Base-by-base conservation (phyloP, 2,888 invertebrate species). In the Campopleginae sp. region DNA sequence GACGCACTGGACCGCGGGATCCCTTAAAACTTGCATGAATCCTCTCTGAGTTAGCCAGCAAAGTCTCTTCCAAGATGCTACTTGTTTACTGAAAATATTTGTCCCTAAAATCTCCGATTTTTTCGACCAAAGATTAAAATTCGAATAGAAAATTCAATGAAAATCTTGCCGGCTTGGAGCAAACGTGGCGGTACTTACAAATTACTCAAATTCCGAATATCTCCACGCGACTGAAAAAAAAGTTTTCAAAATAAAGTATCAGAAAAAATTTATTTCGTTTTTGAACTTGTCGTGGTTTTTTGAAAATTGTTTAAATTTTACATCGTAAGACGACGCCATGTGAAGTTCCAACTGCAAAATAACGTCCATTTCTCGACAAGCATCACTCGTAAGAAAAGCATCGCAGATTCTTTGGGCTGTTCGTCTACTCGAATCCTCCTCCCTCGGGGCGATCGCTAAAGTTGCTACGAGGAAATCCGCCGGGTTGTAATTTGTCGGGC, bases 401-500 rank as follows among this genome's bases (percentile, higher is more conserved):
- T 98, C 97, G 91, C 97, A 97, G 83, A 98, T 95, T 90, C 95
- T 96, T 91, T 96, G 96, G 27, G 97, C 96, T 0, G 96, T 95
- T 84, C 95, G 95, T 80, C 96, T 95, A 8, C 97, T 97, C 0
- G 96, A 96, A 14, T 95, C 95, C 91, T 98, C 98, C 1, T 96
- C 95, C 5, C 97, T 97, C 0, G 98, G 97, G 31, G 96, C 96
- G 0, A 97, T 95, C 0, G 98, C 98, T 87, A 98, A 93, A 0
- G 97, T 96, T 88, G 97, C 96, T 87, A 99, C 97, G 90, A 98
- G 96, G 94, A 97, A 98, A 92, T 99, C 99, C 0, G 98, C 98
- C 0, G 98, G 98, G 93, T 98, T 98, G 94, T 97, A 98, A 74
- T 96, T 96, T 48, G 95, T 94, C 0, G 98, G 98, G 89, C 97